phyloP scores from a whole-genome alignment of 2,888 invertebrate species.

The Sthenelais limicola region DNA sequence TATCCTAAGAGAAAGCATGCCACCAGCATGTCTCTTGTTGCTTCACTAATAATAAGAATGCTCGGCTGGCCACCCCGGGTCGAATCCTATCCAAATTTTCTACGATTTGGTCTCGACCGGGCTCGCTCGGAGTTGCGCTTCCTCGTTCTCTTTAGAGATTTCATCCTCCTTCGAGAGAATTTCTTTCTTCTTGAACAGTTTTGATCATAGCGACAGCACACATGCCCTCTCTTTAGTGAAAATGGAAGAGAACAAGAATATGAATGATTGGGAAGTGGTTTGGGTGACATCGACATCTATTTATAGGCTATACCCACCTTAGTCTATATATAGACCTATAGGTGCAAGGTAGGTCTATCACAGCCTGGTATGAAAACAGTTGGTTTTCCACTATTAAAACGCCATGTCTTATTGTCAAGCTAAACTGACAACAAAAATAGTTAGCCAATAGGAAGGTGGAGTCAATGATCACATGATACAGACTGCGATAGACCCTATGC shows the following conservation, averaged over 20 bases:
- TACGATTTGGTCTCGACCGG: not conserved
- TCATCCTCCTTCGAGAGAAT: not conserved
- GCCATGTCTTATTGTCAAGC: too few species aligned
- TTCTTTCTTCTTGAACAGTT: not conserved
- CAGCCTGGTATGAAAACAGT: too few species aligned
- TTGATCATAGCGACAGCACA: constrained; percentile 39
- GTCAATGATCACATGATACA: too few species aligned
- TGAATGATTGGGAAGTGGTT: not conserved
- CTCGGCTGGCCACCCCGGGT: constrained; percentile 25
- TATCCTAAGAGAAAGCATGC: too few species aligned
- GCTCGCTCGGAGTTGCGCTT: not conserved
- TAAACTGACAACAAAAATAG: not conserved
- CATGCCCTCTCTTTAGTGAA: constrained; percentile 26
- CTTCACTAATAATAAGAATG: too few species aligned
- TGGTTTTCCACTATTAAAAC: too few species aligned
- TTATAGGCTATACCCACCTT: not conserved
- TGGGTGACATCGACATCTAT: not conserved
- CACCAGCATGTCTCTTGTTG: too few species aligned
- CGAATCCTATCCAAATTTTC: constrained; percentile 5
- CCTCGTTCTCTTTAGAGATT: not conserved
- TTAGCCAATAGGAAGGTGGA: not conserved
- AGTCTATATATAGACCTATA: not conserved
- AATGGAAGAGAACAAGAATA: not conserved
- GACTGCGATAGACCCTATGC: too few species aligned
- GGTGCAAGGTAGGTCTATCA: not conserved